These are phyloP conservation scores for Teleogryllus oceanicus DNA, from an alignment of 2,888 invertebrate genomes.

Conservation along the genomic window DNA sequence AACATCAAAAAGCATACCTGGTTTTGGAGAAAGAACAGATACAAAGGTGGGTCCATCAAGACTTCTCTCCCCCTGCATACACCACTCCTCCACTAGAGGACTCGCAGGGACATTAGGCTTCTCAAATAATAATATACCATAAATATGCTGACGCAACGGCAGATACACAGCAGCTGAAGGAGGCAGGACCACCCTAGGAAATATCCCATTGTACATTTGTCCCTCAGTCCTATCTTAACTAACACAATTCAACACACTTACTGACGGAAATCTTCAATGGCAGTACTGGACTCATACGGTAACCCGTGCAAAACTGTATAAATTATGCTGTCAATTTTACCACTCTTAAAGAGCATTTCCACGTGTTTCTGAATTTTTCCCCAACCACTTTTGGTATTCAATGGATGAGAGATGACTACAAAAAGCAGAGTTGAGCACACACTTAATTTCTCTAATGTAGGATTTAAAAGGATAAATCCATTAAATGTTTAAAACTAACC, in stretches of 20 bases:
- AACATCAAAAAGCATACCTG: background rate
- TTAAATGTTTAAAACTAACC: background rate
- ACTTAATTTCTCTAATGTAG: too few relatives aligned
- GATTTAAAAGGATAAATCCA: too few relatives aligned
- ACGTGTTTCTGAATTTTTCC: slow-evolving; percentile 32
- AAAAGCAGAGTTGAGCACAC: too few relatives aligned
- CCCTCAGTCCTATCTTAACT: too few relatives aligned
- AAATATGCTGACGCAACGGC: slow-evolving; percentile 41
- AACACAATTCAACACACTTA: slow-evolving; percentile 25
- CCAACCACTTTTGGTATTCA: slow-evolving; percentile 30
- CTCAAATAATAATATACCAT: slow-evolving; percentile 42
- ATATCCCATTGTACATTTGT: too few relatives aligned
- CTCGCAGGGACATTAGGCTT: slow-evolving; percentile 35
- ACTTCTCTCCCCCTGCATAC: slow-evolving; percentile 41
- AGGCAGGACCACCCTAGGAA: slow-evolving; percentile 34
- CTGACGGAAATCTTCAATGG: slow-evolving; percentile 41
- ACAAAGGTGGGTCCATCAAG: slow-evolving; percentile 38
- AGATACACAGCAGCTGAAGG: slow-evolving; percentile 40
- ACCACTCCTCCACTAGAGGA: slow-evolving; percentile 42
- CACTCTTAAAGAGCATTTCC: slow-evolving; percentile 25
- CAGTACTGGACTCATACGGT: slow-evolving; percentile 42
- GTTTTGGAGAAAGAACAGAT: background rate
- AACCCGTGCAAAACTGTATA: slow-evolving; percentile 39
- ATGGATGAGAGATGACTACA: background rate
- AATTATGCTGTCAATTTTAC: slow-evolving; percentile 30